Base-by-base conservation (phyloP, 2,797 vertebrate genomes). In the Thaleichthys pacificus region DNA sequence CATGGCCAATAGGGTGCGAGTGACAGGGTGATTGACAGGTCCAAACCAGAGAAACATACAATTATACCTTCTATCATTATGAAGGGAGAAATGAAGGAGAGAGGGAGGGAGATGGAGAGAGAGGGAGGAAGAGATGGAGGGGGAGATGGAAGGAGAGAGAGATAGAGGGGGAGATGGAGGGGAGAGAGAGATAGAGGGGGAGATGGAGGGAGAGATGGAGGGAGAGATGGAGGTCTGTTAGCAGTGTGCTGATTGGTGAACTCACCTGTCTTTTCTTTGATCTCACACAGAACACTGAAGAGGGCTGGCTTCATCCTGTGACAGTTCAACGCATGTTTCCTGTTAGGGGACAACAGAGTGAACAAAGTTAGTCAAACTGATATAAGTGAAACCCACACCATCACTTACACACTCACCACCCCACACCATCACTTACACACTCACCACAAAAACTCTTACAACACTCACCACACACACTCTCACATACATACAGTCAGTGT, bases 291-390 rank as follows among this genome's bases (percentile, higher is more conserved):
- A 77, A 94, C 85, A 0, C 91, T 91, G 92, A 94, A 95, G 71
- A 95, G 91, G 61, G 91, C 92, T 0, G 93, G 86, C 77, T 94
- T 94, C 94, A 93, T 94, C 78, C 89, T 84, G 86, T 94, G 94
- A 82, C 91, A 94, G 82, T 93, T 93, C 85, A 95, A 83, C 71
- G 93, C 91, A 9, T 93, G 92, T 83, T 95, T 95, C 82, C 95
- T 95, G 88, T 61, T 17, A 35, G 8, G 32, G 8, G 32, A 35
- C 32, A 8, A 35, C 32, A 35, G 2, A 35, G 32, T 35, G 5
- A 35, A 35, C 32, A 35, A 8, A 35, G 32, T 35, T 6, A 35
- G 32, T 35, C 32, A 35, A 35, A 35, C 32, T 35, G 32, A 35
- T 8, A 35, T 26, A 35, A 35, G 32, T 35, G 32, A 35, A 35